These are phyloP conservation scores for Alaudala cheleensis DNA, from an alignment of 2,113 vertebrate genomes.

Conservation along the genomic window DNA sequence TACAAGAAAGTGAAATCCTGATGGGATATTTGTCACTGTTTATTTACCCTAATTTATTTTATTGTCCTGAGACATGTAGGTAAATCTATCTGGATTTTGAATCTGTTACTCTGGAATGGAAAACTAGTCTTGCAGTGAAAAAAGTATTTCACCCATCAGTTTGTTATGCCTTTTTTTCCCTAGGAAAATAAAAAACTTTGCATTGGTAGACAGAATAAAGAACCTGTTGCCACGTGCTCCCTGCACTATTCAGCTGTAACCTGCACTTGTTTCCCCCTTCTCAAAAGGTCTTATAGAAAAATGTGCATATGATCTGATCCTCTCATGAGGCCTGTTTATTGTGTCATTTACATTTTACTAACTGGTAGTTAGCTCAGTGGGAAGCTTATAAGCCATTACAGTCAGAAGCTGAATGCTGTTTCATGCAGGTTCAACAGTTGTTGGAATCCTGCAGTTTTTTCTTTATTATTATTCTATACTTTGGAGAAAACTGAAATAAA, in stretches of 20 bases:
- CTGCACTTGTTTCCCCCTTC: not conserved
- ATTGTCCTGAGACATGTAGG: not conserved
- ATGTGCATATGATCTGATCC: not conserved
- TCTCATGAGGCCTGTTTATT: not conserved
- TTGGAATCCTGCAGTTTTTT: not conserved
- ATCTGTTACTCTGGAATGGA: not conserved
- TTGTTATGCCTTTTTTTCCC: not conserved
- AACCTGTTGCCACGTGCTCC: not conserved
- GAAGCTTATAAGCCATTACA: not conserved
- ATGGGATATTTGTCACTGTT: not conserved
- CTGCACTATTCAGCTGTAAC: not conserved
- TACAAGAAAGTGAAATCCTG: not conserved
- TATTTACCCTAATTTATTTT: not conserved
- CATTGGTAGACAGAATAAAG: not conserved
- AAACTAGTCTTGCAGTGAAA: not conserved
- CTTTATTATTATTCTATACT: not conserved
- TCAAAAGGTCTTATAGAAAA: not conserved
- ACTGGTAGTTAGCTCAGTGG: not conserved
- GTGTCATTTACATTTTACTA: conserved; percentile 17
- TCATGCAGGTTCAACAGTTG: not conserved
- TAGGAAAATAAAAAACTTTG: not conserved
- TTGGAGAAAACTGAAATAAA: not conserved
- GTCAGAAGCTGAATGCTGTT: not conserved
- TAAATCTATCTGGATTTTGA: not conserved
- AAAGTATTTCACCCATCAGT: not conserved